Evolutionary conservation across 2,797 vertebrate genomes (phyloP).

Genomic region (Xerus rutilus): DNA sequence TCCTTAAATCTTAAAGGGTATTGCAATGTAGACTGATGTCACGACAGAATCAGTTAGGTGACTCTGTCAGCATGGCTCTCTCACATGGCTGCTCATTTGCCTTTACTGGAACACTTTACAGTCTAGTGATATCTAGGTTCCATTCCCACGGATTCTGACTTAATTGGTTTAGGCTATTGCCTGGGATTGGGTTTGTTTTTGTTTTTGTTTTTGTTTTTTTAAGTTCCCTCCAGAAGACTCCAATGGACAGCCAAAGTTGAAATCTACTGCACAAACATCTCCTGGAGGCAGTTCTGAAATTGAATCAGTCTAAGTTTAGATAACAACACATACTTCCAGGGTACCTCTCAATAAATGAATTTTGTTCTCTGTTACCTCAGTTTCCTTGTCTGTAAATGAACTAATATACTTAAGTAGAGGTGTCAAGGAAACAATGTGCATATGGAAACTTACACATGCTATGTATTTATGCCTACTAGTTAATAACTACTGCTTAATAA

Average conservation of each 20-base stretch:
- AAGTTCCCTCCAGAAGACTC: neutral
- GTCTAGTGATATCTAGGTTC: neutral
- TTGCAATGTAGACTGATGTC: accelerated
- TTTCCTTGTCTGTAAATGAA: neutral
- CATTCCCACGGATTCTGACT: neutral
- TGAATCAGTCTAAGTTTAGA: neutral
- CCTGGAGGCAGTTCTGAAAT: neutral
- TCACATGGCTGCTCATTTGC: neutral
- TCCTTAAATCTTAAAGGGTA: neutral
- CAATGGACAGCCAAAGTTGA: neutral
- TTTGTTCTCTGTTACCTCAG: neutral
- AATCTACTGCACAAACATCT: neutral
- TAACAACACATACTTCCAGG: neutral
- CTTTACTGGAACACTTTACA: neutral
- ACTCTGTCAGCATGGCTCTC: neutral
- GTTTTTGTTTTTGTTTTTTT: neutral
- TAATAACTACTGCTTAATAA: neutral
- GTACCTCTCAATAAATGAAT: neutral
- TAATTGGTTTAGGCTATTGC: neutral
- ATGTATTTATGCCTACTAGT: neutral
- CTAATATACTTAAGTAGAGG: neutral
- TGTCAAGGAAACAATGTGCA: neutral
- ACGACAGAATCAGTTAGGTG: neutral
- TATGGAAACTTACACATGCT: neutral
- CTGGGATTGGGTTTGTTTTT: neutral